Conservation (phyloP, 2,797 vertebrate species). For the Lutjanus campechanus region DNA sequence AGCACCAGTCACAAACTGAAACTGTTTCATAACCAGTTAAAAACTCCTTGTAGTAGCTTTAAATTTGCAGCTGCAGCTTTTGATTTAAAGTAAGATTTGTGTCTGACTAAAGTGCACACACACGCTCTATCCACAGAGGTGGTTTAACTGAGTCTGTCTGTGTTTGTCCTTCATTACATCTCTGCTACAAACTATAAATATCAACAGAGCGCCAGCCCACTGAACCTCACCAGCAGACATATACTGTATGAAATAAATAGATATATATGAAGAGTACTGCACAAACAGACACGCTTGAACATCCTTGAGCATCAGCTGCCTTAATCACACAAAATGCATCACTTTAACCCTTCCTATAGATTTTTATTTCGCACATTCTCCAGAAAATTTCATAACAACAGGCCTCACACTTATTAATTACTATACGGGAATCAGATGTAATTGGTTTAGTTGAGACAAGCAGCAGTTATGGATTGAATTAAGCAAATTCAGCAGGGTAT, state of each 20-base stretch:
- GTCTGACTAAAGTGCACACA: background rate
- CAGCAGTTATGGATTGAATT: conserved; percentile 96
- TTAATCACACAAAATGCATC: conserved; percentile 18
- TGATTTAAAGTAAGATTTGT: background rate
- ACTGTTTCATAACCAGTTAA: no score
- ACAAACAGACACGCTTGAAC: no score
- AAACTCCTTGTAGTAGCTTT: no score
- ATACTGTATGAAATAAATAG: conserved; percentile 27
- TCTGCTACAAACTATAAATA: conserved; percentile 51
- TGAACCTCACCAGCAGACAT: conserved; percentile 24
- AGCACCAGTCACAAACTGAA: no score
- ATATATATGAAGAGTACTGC: background rate
- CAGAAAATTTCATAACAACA: conserved; percentile 73
- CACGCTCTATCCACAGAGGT: background rate
- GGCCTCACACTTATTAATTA: conserved; percentile 91
- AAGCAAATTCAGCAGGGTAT: conserved; percentile 95
- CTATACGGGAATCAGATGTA: conserved; percentile 93
- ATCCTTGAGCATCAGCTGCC: background rate
- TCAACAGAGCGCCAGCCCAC: conserved; percentile 26
- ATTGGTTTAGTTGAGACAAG: conserved; percentile 94
- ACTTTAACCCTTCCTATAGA: conserved; percentile 6
- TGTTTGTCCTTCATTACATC: conserved; percentile 53
- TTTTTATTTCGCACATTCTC: conserved; percentile 49
- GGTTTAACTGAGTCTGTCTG: conserved; percentile 31
- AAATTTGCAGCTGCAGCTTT: conserved; percentile 7